phyloP scores from a whole-genome alignment of 2,113 vertebrate species.

The Catagonus wagneri region DNA sequence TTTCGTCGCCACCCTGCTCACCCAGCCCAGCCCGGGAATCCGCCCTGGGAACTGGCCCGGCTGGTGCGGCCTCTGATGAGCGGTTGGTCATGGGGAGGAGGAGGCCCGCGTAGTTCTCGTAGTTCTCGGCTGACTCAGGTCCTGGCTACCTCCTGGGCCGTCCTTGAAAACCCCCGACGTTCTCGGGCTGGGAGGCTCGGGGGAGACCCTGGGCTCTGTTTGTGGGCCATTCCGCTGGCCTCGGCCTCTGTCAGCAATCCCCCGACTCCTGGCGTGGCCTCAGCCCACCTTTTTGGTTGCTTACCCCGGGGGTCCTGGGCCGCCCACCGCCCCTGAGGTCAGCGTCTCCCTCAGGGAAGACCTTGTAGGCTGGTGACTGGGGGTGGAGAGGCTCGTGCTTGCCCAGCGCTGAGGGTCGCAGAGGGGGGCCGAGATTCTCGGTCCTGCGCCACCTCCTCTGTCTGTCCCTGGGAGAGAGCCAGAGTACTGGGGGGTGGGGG shows the following conservation, averaged over 20 bases:
- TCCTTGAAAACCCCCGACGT: background rate
- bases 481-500: background rate
- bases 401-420: background rate
- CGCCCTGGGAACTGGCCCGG: slow-evolving; percentile 64
- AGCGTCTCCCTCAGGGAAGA: background rate
- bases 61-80: slow-evolving; percentile 78
- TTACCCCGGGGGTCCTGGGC: background rate
- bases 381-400: accelerated
- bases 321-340: background rate
- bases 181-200: background rate
- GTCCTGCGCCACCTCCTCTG: background rate
- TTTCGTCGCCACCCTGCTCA: slow-evolving; percentile 61
- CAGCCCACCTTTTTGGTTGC: background rate
- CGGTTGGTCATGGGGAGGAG: slow-evolving; percentile 70
- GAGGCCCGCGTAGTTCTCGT: too few species aligned
- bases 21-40: slow-evolving; percentile 64
- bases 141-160: slow-evolving; percentile 9
- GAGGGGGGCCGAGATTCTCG: background rate
- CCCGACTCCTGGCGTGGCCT: background rate
- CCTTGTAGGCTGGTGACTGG: background rate
- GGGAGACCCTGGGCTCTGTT: background rate
- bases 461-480: background rate
- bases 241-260: background rate
- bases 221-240: background rate
- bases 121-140: slow-evolving; percentile 73